Evolutionary conservation across 1,140 invertebrate genomes (phyloP).

Genomic region (Nasonia giraulti): DNA sequence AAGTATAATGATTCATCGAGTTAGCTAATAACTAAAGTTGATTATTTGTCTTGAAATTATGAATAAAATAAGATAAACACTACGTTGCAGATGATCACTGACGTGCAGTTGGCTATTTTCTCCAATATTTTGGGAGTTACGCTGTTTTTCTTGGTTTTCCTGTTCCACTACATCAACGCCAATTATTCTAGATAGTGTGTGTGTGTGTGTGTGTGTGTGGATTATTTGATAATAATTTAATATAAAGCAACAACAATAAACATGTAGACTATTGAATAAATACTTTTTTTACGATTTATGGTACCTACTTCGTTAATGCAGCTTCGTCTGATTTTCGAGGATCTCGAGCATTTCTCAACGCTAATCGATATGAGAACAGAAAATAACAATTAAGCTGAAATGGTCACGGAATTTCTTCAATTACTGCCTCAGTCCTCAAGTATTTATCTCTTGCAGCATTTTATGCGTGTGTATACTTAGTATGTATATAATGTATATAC

Average conservation of each 20-base stretch:
- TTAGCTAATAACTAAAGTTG: no score
- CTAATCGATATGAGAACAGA: no score
- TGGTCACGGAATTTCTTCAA: no score
- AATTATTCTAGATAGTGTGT: slow-evolving; percentile 81
- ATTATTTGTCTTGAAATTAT: not conserved
- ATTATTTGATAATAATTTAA: slow-evolving; percentile 11
- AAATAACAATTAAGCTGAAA: no score
- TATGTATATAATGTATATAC: no score
- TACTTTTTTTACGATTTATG: slow-evolving; percentile 22
- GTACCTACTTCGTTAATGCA: not conserved
- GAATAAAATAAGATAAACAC: not conserved
- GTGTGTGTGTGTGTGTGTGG: slow-evolving; percentile 62
- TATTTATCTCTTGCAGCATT: no score
- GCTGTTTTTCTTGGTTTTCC: slow-evolving; percentile 93
- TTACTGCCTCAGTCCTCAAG: no score
- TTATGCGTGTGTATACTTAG: no score
- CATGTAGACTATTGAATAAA: slow-evolving; percentile 13
- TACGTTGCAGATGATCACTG: slow-evolving; percentile 93
- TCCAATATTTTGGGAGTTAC: slow-evolving; percentile 96
- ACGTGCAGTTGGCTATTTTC: slow-evolving; percentile 96
- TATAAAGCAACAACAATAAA: not conserved
- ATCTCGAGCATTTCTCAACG: no score
- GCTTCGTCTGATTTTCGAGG: no score
- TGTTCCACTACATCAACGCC: slow-evolving; percentile 97
- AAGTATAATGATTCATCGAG: no score